These are phyloP conservation scores for Conger conger DNA, from an alignment of 2,113 vertebrate genomes.

Conservation along the genomic window DNA sequence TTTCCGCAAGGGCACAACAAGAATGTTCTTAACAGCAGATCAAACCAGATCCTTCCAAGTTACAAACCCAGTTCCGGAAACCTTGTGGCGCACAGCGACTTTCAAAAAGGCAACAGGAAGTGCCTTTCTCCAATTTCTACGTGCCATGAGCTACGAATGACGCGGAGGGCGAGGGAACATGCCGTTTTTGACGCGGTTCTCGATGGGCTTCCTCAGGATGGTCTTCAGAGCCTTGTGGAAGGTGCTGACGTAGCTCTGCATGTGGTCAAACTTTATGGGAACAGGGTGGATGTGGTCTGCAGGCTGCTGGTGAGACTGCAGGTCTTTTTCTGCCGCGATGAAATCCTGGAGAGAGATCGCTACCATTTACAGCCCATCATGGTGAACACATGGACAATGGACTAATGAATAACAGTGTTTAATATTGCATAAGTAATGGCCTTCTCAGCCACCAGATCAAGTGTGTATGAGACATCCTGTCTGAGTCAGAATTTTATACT, in stretches of 20 bases:
- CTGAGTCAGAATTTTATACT: no score
- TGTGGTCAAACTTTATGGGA: slow-evolving; percentile 59
- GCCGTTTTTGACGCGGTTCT: slow-evolving; percentile 60
- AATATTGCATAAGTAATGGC: no score
- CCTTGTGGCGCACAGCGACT: no score
- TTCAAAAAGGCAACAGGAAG: not conserved
- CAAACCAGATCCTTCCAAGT: no score
- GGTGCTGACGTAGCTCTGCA: slow-evolving; percentile 55
- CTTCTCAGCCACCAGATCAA: no score
- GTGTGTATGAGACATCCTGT: no score
- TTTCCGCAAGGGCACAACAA: no score
- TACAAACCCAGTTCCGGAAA: no score
- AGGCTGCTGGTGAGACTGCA: slow-evolving; percentile 34
- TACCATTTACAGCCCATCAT: not conserved
- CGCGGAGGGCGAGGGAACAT: slow-evolving; percentile 13
- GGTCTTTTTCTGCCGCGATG: slow-evolving; percentile 42
- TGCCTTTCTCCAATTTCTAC: no score
- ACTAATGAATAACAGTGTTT: not conserved
- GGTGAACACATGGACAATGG: not conserved
- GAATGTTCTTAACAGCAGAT: no score
- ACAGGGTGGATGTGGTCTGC: slow-evolving; percentile 57
- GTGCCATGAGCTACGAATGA: no score
- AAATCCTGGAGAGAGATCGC: slow-evolving; percentile 49
- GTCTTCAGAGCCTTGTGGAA: slow-evolving; percentile 49
- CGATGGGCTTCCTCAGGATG: slow-evolving; percentile 54